Percentiles rank a stretch among this genome's conserved stretches.
Evolutionary conservation across 2,113 vertebrate genomes (phyloP).

Genomic region (Chionis minor): DNA sequence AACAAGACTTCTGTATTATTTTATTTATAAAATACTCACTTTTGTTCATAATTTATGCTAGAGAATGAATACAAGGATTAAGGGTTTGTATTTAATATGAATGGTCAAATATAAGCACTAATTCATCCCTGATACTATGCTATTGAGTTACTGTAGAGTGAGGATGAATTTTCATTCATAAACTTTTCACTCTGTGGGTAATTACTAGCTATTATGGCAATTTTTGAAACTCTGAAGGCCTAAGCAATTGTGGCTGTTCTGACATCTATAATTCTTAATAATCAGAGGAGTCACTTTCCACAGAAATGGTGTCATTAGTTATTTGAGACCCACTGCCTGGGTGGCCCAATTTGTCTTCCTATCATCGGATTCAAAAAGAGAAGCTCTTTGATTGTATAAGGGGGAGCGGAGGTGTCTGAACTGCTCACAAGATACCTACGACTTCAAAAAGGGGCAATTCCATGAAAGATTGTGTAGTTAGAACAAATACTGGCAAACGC

Average conservation of each 20-base stretch:
- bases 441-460: neutral
- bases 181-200: constrained; percentile 5
- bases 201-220: constrained; percentile 18
- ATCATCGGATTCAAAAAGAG: neutral
- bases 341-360: neutral
- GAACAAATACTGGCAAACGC: neutral
- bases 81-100: neutral
- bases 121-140: neutral
- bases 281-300: constrained; percentile 8
- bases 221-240: neutral
- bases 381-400: neutral
- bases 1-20: neutral
- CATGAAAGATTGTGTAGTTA: neutral
- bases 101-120: neutral
- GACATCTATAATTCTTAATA: constrained; percentile 17
- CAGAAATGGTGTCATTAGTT: neutral
- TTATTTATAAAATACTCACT: neutral
- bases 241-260: constrained; percentile 6
- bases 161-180: constrained; percentile 30
- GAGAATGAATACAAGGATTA: neutral
- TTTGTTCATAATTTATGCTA: neutral
- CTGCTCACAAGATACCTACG: neutral
- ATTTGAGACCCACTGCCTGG: neutral
- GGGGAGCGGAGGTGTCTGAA: neutral
- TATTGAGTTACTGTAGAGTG: neutral